phyloP scores from a whole-genome alignment of 2,888 invertebrate species.

The Nephrotoma guestfalica region DNA sequence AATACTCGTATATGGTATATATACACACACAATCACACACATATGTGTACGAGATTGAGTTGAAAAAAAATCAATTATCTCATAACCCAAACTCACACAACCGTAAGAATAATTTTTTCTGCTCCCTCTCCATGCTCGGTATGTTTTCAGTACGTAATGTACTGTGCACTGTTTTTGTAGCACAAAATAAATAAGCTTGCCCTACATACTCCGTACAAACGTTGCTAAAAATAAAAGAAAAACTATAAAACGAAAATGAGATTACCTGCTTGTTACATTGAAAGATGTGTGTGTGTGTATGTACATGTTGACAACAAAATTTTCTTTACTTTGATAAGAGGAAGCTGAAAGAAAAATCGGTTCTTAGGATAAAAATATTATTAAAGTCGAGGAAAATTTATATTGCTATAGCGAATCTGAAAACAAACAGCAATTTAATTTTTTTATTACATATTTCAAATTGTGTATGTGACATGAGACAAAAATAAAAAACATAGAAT shows the following conservation, averaged over 20 bases:
- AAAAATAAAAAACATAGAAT: neutral
- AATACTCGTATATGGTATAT: neutral
- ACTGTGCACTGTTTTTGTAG: neutral
- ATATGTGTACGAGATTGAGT: neutral
- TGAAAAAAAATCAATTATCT: neutral
- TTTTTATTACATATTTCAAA: neutral
- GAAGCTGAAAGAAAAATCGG: neutral
- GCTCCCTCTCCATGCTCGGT: neutral
- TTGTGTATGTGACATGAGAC: neutral
- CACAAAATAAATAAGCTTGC: neutral
- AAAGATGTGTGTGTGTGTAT: neutral
- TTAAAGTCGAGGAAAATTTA: neutral
- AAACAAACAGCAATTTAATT: neutral
- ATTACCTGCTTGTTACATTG: neutral
- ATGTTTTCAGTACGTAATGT: neutral
- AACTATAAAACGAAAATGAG: neutral
- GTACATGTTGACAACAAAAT: neutral
- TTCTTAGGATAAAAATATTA: neutral
- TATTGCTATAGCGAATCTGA: neutral
- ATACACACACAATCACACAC: neutral
- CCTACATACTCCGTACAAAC: neutral
- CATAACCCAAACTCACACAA: neutral
- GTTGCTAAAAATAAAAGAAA: neutral
- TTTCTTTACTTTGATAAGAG: neutral
- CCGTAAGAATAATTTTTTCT: neutral